phyloP scores from a whole-genome alignment of 2,888 invertebrate genomes.

The Ennomos erosarius region DNA sequence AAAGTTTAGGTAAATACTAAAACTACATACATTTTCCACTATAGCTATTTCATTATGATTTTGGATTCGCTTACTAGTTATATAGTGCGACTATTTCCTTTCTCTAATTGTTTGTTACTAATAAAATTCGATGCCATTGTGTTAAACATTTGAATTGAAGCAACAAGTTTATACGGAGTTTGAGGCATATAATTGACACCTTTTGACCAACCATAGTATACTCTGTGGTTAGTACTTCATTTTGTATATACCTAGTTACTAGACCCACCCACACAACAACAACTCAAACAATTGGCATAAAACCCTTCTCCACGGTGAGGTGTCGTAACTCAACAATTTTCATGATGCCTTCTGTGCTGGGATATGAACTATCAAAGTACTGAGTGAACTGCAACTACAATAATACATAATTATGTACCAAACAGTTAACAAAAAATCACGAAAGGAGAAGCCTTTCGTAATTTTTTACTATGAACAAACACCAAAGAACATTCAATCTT shows the following conservation, averaged over 20 bases:
- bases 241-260: too few species aligned
- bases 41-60: constrained; percentile 13
- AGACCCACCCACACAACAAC: too few species aligned
- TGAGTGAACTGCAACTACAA: too few species aligned
- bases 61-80: constrained; percentile 15
- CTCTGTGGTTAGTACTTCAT: too few species aligned
- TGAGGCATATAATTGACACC: constrained; percentile 51
- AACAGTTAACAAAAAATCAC: background rate
- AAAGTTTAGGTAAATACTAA: constrained; percentile 54
- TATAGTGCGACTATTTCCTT: constrained; percentile 52
- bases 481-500: constrained; percentile 7
- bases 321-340: background rate
- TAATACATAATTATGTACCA: background rate
- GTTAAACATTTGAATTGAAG: constrained; percentile 26
- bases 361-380: too few species aligned
- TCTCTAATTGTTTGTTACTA: constrained; percentile 47
- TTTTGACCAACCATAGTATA: too few species aligned
- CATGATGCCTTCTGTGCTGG: too few species aligned
- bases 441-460: too few species aligned
- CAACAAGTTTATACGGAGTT: too few species aligned
- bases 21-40: constrained; percentile 49
- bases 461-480: background rate
- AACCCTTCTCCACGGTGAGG: background rate
- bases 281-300: too few species aligned
- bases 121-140: constrained; percentile 70